A percentile compares a stretch with the other conserved stretches of the same genome.
Conservation (phyloP, 2,888 invertebrate genomes). For the Protonemura montana region DNA sequence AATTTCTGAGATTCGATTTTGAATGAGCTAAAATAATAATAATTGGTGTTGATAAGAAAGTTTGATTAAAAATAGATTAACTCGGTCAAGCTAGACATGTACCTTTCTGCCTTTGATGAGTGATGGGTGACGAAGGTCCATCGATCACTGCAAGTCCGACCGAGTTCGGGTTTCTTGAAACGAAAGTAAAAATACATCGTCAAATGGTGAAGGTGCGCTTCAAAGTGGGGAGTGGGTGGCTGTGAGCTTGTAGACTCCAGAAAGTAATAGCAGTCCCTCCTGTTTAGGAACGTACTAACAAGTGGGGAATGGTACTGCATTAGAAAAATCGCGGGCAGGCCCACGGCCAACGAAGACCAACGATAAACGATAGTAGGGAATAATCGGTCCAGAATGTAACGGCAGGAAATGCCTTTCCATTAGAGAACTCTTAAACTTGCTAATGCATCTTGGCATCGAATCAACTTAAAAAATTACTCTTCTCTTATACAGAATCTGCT, state of each 20-base stretch:
- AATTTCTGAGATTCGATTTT: too few relatives aligned
- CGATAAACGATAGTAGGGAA: too few relatives aligned
- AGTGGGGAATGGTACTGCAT: too few relatives aligned
- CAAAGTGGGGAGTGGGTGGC: background rate
- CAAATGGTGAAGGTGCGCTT: background rate
- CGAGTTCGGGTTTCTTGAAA: background rate
- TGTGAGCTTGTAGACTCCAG: too few relatives aligned
- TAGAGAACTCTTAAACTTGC: background rate
- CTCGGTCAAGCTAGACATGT: background rate
- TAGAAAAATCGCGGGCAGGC: too few relatives aligned
- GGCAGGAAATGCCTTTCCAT: background rate
- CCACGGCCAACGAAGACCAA: too few relatives aligned
- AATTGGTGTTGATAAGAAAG: background rate
- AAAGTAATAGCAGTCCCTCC: too few relatives aligned
- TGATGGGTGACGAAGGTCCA: background rate
- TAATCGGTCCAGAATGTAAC: background rate
- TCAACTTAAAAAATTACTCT: background rate
- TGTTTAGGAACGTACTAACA: too few relatives aligned
- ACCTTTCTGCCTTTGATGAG: background rate
- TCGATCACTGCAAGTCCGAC: background rate
- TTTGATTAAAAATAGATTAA: constrained; percentile 1
- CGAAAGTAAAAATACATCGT: background rate
- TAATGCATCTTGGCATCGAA: background rate
- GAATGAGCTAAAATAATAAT: background rate
- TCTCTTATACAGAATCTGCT: constrained; percentile 20